Evolutionary conservation across 2,888 invertebrate species (phyloP).

Genomic region (Eucriotettix oculatus): DNA sequence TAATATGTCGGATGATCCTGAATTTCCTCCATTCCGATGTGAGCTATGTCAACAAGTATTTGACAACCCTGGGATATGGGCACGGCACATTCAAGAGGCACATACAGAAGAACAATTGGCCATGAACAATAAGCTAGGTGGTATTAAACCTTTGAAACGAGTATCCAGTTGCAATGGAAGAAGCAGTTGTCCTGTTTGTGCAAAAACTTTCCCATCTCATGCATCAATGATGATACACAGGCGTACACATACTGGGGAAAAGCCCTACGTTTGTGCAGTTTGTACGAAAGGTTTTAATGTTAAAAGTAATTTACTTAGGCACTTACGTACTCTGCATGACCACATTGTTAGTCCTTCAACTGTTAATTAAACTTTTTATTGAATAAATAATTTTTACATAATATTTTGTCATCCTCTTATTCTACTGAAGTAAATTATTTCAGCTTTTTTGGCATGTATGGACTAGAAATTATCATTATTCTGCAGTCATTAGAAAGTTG

Average conservation of each 20-base stretch:
- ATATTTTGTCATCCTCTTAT: too few species aligned
- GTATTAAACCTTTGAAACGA: background rate
- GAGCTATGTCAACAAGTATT: conserved; percentile 73
- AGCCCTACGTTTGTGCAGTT: conserved; percentile 53
- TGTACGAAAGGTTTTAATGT: conserved; percentile 67
- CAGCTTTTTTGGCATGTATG: too few species aligned
- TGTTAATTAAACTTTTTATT: conserved; percentile 4
- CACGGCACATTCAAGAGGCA: conserved; percentile 62
- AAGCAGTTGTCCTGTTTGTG: conserved; percentile 41
- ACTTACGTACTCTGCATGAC: conserved; percentile 57
- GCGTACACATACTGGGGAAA: conserved; percentile 58
- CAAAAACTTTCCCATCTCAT: conserved; percentile 59
- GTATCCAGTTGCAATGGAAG: background rate
- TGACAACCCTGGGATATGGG: conserved; percentile 66
- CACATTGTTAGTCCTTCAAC: conserved; percentile 35
- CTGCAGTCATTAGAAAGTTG: too few species aligned
- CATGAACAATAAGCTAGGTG: conserved; percentile 43
- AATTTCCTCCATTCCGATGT: conserved; percentile 53
- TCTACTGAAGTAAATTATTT: too few species aligned
- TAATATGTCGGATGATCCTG: background rate
- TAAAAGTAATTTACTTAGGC: conserved; percentile 56
- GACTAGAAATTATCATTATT: too few species aligned
- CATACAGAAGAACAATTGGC: conserved; percentile 58
- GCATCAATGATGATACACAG: conserved; percentile 65
- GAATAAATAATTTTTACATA: too few species aligned